Evolutionary conservation across 2,113 vertebrate species (phyloP).

Genomic region (Ascaphus truei): DNA sequence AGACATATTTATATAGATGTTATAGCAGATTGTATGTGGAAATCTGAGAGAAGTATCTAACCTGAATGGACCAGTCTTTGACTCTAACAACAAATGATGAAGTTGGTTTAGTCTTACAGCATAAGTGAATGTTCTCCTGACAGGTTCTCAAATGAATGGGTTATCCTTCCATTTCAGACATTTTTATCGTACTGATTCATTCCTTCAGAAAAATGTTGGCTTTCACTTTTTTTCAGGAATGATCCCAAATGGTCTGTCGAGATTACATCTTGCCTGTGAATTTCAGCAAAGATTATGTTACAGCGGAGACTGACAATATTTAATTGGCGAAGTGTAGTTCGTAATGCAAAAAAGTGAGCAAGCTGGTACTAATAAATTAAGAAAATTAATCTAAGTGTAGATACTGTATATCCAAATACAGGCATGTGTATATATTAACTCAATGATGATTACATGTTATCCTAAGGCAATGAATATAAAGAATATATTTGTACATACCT

Average conservation of each 20-base stretch:
- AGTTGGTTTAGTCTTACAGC: conserved; percentile 58
- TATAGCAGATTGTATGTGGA: conserved; percentile 43
- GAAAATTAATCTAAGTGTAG: not conserved
- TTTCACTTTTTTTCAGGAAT: conserved; percentile 57
- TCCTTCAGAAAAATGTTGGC: conserved; percentile 58
- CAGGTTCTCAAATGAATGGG: conserved; percentile 53
- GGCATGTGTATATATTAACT: not conserved
- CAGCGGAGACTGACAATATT: conserved; percentile 48
- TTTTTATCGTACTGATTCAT: conserved; percentile 61
- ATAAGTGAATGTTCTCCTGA: conserved; percentile 51
- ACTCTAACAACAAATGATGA: conserved; percentile 51
- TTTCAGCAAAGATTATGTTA: conserved; percentile 55
- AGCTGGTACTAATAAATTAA: conserved; percentile 42
- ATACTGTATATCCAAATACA: not conserved
- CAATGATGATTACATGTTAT: conserved; percentile 13
- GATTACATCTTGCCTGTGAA: conserved; percentile 62
- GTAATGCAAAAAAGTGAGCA: conserved; percentile 37
- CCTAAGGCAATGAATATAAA: conserved; percentile 27
- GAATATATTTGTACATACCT: not conserved
- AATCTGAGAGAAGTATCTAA: conserved; percentile 41
- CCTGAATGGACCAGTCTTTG: conserved; percentile 35
- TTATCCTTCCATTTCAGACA: conserved; percentile 52
- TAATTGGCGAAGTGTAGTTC: conserved; percentile 46
- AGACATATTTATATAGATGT: too few species aligned
- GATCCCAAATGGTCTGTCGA: conserved; percentile 59